A percentile compares a stretch with the other conserved stretches of the same genome.
These are phyloP conservation scores for Epinotia bilunana DNA, from an alignment of 2,888 invertebrate genomes.

Conservation along the genomic window DNA sequence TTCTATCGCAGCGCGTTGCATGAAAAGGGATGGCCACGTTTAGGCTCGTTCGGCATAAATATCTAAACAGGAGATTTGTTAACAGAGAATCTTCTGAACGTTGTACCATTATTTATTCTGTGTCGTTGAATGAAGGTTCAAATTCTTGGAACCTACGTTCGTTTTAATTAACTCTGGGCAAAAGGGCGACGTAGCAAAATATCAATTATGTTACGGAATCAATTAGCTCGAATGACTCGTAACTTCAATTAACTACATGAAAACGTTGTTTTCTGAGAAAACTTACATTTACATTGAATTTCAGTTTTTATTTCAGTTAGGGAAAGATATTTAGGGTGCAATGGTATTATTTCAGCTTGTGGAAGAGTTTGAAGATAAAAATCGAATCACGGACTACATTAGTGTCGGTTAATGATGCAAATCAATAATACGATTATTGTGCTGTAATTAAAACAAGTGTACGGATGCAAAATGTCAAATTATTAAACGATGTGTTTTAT, in stretches of 20 bases:
- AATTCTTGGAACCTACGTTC: background rate
- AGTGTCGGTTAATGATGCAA: no score
- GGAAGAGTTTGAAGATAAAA: background rate
- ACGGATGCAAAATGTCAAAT: no score
- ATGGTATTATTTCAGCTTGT: background rate
- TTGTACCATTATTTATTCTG: no score
- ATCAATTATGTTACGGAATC: conserved; percentile 20
- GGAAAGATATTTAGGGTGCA: background rate
- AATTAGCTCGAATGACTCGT: conserved; percentile 14
- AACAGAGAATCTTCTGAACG: no score
- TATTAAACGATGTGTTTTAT: no score
- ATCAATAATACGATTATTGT: no score
- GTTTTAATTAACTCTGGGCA: conserved; percentile 14
- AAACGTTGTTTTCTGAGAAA: conserved; percentile 9
- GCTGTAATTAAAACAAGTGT: no score
- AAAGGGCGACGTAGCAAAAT: background rate
- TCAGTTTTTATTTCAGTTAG: background rate
- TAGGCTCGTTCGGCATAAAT: no score
- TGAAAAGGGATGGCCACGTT: no score
- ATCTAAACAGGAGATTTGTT: no score
- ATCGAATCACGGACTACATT: background rate
- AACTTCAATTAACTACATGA: conserved; percentile 13
- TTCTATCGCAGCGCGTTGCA: no score
- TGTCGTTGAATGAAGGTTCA: background rate
- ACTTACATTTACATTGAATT: background rate